These are phyloP conservation scores for Catocala sponsa DNA, from an alignment of 2,888 invertebrate genomes.

Conservation along the genomic window DNA sequence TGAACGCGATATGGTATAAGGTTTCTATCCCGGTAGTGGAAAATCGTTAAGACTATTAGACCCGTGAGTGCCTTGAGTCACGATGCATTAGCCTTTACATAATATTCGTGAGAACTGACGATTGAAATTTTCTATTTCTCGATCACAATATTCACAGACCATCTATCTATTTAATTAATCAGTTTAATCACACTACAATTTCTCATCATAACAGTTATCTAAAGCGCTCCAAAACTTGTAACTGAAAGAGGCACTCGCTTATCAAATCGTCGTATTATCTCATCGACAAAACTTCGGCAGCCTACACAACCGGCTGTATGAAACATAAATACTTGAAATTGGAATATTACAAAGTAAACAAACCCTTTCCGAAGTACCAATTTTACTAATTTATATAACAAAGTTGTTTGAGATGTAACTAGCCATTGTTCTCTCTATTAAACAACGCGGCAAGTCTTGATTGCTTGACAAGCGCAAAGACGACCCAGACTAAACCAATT, in stretches of 20 bases:
- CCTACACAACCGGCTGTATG: constrained; percentile 12
- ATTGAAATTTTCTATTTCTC: constrained; percentile 1
- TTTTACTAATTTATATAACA: constrained; percentile 51
- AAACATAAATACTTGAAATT: constrained; percentile 35
- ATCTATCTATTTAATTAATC: not conserved
- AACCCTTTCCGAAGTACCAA: constrained; percentile 33
- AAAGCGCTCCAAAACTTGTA: too few relatives aligned
- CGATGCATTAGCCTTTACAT: constrained; percentile 5
- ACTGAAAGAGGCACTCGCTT: not conserved
- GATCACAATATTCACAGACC: too few relatives aligned
- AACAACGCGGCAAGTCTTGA: constrained; percentile 43
- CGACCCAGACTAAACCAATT: constrained; percentile 47
- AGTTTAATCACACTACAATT: not conserved
- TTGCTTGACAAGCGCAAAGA: constrained; percentile 46
- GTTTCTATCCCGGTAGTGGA: not conserved
- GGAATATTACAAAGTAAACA: constrained; percentile 36
- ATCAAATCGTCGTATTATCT: constrained; percentile 1
- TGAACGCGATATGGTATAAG: not conserved
- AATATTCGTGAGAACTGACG: constrained; percentile 13
- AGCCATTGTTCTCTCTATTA: constrained; percentile 51
- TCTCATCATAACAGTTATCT: too few relatives aligned
- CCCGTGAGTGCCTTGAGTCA: not conserved
- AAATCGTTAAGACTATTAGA: not conserved
- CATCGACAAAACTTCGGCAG: constrained; percentile 4
- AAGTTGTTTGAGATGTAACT: constrained; percentile 48